These are phyloP conservation scores for Drosophila merina DNA, from an alignment of 2,888 invertebrate genomes.

Conservation along the genomic window DNA sequence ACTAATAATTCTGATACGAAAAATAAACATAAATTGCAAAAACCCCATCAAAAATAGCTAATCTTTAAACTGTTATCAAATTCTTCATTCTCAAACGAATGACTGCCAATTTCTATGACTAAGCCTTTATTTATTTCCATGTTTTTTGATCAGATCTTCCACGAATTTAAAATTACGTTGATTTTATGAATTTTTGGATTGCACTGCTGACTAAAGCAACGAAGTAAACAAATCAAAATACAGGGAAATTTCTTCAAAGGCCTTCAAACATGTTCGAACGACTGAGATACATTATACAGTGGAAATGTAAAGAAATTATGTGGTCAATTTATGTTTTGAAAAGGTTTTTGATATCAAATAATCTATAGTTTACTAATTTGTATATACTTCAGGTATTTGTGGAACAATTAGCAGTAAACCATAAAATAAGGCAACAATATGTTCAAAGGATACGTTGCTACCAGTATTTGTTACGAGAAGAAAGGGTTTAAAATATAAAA, in stretches of 20 bases:
- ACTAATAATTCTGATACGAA: neutral
- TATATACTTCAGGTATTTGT: too few species aligned
- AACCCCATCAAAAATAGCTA: neutral
- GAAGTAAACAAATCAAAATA: conserved; percentile 43
- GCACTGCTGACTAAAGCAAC: conserved; percentile 22
- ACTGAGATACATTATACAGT: neutral
- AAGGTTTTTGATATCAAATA: too few species aligned
- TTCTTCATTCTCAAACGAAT: neutral
- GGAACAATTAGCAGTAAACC: too few species aligned
- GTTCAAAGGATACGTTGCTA: too few species aligned
- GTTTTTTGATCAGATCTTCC: conserved; percentile 6
- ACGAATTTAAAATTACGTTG: conserved; percentile 1
- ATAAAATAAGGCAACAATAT: too few species aligned
- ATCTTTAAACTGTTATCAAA: neutral
- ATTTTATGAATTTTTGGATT: conserved; percentile 7
- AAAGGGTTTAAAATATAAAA: too few species aligned
- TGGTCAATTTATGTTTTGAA: neutral
- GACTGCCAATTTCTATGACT: neutral
- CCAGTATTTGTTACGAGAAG: too few species aligned
- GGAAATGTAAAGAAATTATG: neutral
- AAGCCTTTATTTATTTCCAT: neutral
- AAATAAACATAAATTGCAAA: neutral
- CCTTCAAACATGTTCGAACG: conserved; percentile 55
- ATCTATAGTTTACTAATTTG: too few species aligned
- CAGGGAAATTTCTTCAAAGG: conserved; percentile 32